Base-by-base conservation (phyloP, 1,140 invertebrate species). In the Drosophila hydei region DNA sequence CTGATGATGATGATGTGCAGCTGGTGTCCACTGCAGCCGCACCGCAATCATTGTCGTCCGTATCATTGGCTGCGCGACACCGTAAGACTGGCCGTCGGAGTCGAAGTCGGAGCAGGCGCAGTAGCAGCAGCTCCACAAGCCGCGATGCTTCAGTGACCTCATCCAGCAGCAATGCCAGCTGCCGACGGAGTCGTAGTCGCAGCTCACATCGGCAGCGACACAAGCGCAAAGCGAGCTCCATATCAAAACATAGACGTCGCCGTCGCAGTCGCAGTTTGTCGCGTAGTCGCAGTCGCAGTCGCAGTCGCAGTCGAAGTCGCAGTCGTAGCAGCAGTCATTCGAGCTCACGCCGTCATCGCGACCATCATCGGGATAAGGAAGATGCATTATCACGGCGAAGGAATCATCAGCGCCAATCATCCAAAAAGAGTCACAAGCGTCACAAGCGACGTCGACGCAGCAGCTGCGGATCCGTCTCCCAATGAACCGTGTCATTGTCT, bases 1-100 rank as follows among this genome's bases (percentile, higher is more conserved):
- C 89, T 21, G 89, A 90, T 36, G 89, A 90, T 63, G 89, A 90
- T 12, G 89, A 90, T 51, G 89, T 90, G 14, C 85, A 90, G 50
- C 11, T 90, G 45, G 68, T 89, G 14, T 40, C 76, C 14, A 56
- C 76, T 12, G 30, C 73, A 14, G 55, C 62, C 6, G 51, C 63
- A 11, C 25, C 47, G n/a, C 21, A 30, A 0, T 8, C 48, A n/a
- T n/a, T n/a, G n/a, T n/a, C n/a, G n/a, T n/a, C n/a, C n/a, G n/a
- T n/a, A n/a, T 11, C 23, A 36, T 11, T 12, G 9, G 21, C 3
- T 12, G 60, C 21, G 30, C 75, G 75, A 0, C 75, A 62, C 1
- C 70, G 62, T 4, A 77, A 58, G 12, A 33, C 33, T 27, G 54
- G 19, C 9, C 69, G 77, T 3, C 59, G 62, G 4, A 85, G 69